A percentile compares a stretch with the other conserved stretches of the same genome.
These are phyloP conservation scores for Austrofundulus limnaeus DNA, from an alignment of 2,113 vertebrate species.

Conservation along the genomic window DNA sequence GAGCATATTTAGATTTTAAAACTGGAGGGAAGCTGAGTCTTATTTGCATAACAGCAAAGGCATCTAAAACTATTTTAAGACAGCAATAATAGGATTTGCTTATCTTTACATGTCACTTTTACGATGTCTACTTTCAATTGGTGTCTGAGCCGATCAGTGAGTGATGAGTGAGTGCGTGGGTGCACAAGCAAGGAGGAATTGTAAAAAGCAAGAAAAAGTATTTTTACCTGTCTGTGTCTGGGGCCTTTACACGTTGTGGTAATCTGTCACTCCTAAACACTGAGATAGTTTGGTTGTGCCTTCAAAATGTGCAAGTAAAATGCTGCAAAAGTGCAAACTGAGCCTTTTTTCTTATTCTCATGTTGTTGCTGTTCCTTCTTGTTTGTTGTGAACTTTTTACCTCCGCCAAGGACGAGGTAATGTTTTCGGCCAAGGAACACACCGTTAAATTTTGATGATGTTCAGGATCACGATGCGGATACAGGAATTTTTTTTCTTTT, in stretches of 20 bases:
- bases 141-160: conserved; percentile 25
- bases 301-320: not conserved
- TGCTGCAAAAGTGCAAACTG: not conserved
- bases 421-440: too few relatives aligned
- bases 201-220: conserved; percentile 67
- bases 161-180: conserved; percentile 33
- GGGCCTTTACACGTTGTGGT: conserved; percentile 3
- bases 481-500: too few relatives aligned
- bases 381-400: too few relatives aligned
- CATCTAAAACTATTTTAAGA: not conserved
- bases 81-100: not conserved
- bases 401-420: too few relatives aligned
- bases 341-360: too few relatives aligned
- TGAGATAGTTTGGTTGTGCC: too few relatives aligned
- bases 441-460: too few relatives aligned
- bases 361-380: too few relatives aligned
- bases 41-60: not conserved
- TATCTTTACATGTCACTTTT: conserved; percentile 24
- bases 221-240: conserved; percentile 34
- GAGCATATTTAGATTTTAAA: too few relatives aligned
- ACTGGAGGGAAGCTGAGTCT: too few relatives aligned
- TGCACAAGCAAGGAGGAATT: conserved; percentile 31
- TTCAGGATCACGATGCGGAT: too few relatives aligned
- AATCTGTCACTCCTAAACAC: too few relatives aligned
- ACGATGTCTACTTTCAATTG: conserved; percentile 4